phyloP scores from a whole-genome alignment of 2,888 invertebrate genomes.

The Pilophorus perplexus region DNA sequence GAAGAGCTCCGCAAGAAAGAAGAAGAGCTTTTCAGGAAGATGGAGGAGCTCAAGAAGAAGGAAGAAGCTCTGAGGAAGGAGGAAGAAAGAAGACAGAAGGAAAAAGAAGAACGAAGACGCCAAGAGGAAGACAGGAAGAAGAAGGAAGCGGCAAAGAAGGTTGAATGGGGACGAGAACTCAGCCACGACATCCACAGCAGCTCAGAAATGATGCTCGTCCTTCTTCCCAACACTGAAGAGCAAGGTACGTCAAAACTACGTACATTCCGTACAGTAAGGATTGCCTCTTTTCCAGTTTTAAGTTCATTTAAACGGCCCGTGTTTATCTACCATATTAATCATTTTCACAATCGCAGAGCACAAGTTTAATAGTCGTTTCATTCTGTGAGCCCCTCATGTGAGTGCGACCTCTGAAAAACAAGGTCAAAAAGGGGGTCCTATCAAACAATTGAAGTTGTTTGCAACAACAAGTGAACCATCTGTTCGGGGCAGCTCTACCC shows the following conservation, averaged over 20 bases:
- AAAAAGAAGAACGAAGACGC: constrained; percentile 12
- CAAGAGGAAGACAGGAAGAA: constrained; percentile 18
- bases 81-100: constrained; percentile 18
- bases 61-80: constrained; percentile 34
- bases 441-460: constrained; percentile 19
- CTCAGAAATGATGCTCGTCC: constrained; percentile 78
- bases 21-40: constrained; percentile 24
- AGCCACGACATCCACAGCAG: constrained; percentile 56
- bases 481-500: no score
- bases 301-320: no score
- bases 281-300: no score
- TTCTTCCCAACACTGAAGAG: constrained; percentile 52
- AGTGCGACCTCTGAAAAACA: constrained; percentile 13
- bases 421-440: constrained; percentile 45
- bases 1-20: constrained; percentile 9
- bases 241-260: constrained; percentile 20
- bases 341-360: no score
- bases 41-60: constrained; percentile 26
- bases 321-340: no score
- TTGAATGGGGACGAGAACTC: constrained; percentile 41
- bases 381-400: not conserved
- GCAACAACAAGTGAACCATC: constrained; percentile 22
- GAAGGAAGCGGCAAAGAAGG: constrained; percentile 21
- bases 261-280: no score
- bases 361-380: no score